Evolutionary conservation across 2,888 invertebrate species (phyloP).

Genomic region (Lasioglossum lativentre): DNA sequence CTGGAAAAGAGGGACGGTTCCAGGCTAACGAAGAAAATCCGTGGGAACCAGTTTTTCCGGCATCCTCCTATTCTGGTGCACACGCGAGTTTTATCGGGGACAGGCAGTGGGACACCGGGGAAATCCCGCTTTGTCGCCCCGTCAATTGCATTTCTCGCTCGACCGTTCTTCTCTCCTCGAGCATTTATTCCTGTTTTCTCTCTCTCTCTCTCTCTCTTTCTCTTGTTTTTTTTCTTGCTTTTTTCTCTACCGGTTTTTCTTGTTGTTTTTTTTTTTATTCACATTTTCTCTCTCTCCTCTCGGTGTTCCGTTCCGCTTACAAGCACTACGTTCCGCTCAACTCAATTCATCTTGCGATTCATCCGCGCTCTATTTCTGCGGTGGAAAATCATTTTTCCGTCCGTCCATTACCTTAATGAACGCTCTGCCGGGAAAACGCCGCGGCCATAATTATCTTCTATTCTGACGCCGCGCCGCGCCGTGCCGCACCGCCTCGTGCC

Average conservation of each 20-base stretch:
- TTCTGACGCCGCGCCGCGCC: constrained; percentile 15
- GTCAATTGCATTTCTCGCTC: constrained; percentile 55
- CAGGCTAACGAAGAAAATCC: constrained; percentile 19
- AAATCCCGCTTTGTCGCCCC: constrained; percentile 46
- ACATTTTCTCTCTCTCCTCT: not conserved
- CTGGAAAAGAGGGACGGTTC: not conserved
- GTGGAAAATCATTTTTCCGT: constrained; percentile 60
- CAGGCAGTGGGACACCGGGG: constrained; percentile 48
- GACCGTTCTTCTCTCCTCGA: constrained; percentile 24
- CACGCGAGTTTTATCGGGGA: constrained; percentile 33
- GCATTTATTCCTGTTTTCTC: constrained; percentile 31
- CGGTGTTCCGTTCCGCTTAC: not conserved
- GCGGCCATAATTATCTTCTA: constrained; percentile 42
- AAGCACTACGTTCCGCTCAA: not conserved
- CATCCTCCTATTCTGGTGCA: not conserved
- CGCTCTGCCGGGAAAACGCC: constrained; percentile 24
- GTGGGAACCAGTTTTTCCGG: not conserved
- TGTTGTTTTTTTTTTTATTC: not conserved
- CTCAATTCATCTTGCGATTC: constrained; percentile 46
- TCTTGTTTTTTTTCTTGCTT: constrained; percentile 22
- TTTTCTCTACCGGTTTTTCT: not conserved
- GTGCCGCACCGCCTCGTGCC: not conserved
- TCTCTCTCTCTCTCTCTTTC: constrained; percentile 1
- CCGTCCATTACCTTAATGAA: constrained; percentile 78
- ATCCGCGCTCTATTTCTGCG: constrained; percentile 44